Base-by-base conservation (phyloP, 2,797 vertebrate genomes). In the Notamacropus eugenii region DNA sequence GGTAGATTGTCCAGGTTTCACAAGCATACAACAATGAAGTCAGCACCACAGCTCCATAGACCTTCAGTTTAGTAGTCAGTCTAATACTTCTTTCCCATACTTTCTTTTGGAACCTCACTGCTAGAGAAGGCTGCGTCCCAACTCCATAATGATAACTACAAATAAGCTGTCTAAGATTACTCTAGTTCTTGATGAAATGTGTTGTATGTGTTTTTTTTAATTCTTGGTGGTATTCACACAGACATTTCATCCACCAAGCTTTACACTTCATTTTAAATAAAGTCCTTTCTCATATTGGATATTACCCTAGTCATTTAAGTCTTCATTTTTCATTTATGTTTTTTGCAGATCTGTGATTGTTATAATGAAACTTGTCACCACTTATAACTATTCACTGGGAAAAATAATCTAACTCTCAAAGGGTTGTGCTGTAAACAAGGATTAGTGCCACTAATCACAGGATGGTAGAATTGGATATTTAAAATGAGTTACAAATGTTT, bases 391-490 rank as follows among this genome's bases (percentile, higher is more conserved):
- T 97, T 97, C 90, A 91, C 82, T 82, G 91, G 54, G 52, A 93
- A 56, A 87, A 91, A 56, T 90, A 93, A 95, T 57, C 34, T 96
- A 31, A 94, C 95, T 97, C 92, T 96, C 94, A 93, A 4, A 96
- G 55, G 55, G 50, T 91, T 96, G 55, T 91, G 91, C 93, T 98
- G 56, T 96, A 98, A 98, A 96, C 94, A 95, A 92, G 31, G 90
- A 97, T 98, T 97, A 57, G 11, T 96, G 92, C 93, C 93, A 93
- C 96, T 97, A 96, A 96, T 96, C 94, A 74, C 94, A 62, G 46
- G 93, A 52, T 94, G 34, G 92, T 96, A 55, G 56, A 55, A 96
- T 58, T 96, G 90, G 50, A 90, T 96, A 54, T 57, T 97, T 98
- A 92, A 96, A 97, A 54, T 93, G 34, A 93, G 29, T 94, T 96